Evolutionary conservation across 2,888 invertebrate species (phyloP).

Genomic region (Argyresthia goedartella): DNA sequence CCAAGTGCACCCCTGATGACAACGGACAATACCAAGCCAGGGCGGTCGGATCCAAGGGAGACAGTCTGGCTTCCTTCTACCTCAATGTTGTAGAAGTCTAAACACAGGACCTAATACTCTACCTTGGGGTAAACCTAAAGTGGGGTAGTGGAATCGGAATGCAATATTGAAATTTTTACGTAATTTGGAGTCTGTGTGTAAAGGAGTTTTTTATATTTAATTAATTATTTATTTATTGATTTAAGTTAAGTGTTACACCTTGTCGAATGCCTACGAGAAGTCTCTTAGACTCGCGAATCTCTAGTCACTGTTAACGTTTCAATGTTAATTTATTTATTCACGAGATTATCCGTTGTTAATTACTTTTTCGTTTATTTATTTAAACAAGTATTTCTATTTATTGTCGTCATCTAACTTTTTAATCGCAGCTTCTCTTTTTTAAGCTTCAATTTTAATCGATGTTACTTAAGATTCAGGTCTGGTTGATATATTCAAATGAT

Average conservation of each 20-base stretch:
- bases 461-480: slow-evolving; percentile 16
- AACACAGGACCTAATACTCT: slow-evolving; percentile 25
- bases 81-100: slow-evolving; percentile 76
- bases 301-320: slow-evolving; percentile 37
- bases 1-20: slow-evolving; percentile 80
- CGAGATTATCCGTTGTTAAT: slow-evolving; percentile 28
- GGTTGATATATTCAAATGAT: neutral
- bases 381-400: slow-evolving; percentile 19
- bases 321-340: slow-evolving; percentile 2
- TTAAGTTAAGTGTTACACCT: slow-evolving; percentile 64
- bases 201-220: slow-evolving; percentile 46
- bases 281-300: slow-evolving; percentile 36
- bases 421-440: slow-evolving; percentile 41
- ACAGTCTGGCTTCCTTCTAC: slow-evolving; percentile 87
- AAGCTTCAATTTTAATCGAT: slow-evolving; percentile 57
- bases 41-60: slow-evolving; percentile 88
- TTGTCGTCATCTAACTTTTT: slow-evolving; percentile 46
- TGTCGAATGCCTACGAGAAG: slow-evolving; percentile 59
- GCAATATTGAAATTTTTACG: slow-evolving; percentile 53
- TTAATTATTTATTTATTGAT: slow-evolving; percentile 56
- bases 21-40: slow-evolving; percentile 91
- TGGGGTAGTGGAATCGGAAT: slow-evolving; percentile 28
- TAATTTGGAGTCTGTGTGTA: slow-evolving; percentile 58
- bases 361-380: too few species aligned
- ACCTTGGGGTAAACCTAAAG: slow-evolving; percentile 34